Conservation (phyloP, 1,140 invertebrate species). For the Drosophila virilis region DNA sequence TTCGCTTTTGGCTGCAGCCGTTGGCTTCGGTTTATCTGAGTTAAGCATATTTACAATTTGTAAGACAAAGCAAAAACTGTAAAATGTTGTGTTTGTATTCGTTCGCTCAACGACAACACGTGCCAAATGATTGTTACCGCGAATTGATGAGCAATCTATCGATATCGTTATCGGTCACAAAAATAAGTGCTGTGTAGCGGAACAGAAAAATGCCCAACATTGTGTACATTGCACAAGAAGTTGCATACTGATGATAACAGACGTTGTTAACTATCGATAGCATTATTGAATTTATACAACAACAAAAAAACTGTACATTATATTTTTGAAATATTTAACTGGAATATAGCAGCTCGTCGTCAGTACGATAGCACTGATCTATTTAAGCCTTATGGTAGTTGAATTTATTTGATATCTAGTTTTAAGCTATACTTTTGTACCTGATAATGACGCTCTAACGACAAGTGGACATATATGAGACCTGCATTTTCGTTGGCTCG, state of each 20-base stretch:
- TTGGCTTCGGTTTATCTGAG: not conserved
- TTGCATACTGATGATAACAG: no score
- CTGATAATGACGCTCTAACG: no score
- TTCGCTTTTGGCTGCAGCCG: not conserved
- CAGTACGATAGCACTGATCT: no score
- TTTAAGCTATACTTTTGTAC: no score
- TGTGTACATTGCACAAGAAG: no score
- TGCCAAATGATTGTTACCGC: slow-evolving; percentile 21
- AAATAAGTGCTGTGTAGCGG: not conserved
- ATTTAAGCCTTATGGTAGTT: no score
- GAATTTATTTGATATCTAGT: no score
- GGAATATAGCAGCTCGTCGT: no score
- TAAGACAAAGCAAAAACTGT: not conserved
- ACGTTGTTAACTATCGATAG: not conserved
- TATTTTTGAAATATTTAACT: no score
- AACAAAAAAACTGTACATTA: no score
- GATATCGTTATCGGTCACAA: slow-evolving; percentile 5
- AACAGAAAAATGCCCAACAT: not conserved
- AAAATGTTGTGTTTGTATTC: slow-evolving; percentile 1
- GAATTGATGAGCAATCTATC: not conserved
- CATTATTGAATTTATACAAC: not conserved
- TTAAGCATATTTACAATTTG: slow-evolving; percentile 4
- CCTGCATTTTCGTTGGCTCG: no score
- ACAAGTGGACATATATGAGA: no score
- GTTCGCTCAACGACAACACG: slow-evolving; percentile 27